Conservation (phyloP, 2,888 invertebrate species). For the Drosophila anomalata region DNA sequence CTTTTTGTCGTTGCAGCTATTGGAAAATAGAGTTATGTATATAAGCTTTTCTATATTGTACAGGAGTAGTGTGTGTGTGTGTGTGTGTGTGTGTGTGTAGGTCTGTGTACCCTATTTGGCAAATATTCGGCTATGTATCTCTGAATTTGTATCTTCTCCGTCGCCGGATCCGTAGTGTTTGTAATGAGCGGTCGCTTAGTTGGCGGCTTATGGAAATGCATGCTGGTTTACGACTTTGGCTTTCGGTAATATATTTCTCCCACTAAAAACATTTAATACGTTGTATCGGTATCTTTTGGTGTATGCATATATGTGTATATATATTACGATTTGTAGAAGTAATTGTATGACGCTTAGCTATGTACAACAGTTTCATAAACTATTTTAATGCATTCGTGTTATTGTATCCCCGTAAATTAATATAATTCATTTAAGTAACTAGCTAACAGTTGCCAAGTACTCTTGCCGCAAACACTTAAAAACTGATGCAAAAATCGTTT, state of each 20-base stretch:
- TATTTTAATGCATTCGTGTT: slow-evolving; percentile 54
- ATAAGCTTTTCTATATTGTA: slow-evolving; percentile 49
- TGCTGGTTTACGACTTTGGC: slow-evolving; percentile 77
- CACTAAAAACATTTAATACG: slow-evolving; percentile 44
- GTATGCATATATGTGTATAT: slow-evolving; percentile 7
- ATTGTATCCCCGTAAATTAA: slow-evolving; percentile 55
- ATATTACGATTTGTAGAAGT: slow-evolving; percentile 44
- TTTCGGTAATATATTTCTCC: slow-evolving; percentile 29
- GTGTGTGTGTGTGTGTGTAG: not conserved
- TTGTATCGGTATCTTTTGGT: slow-evolving; percentile 30
- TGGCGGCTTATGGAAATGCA: slow-evolving; percentile 69
- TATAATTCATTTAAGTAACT: slow-evolving; percentile 74
- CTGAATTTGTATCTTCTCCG: slow-evolving; percentile 1
- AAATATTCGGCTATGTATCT: slow-evolving; percentile 50
- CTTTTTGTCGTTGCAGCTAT: slow-evolving; percentile 52
- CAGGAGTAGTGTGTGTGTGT: slow-evolving; percentile 48
- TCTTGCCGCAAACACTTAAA: slow-evolving; percentile 48
- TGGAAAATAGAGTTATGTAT: slow-evolving; percentile 57
- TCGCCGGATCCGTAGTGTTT: slow-evolving; percentile 21
- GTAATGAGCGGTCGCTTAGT: slow-evolving; percentile 37
- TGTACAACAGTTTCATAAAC: slow-evolving; percentile 77
- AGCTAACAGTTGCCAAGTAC: slow-evolving; percentile 70
- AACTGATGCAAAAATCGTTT: slow-evolving; percentile 47
- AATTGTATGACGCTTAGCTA: slow-evolving; percentile 58
- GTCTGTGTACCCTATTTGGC: slow-evolving; percentile 39